Base-by-base conservation (phyloP, 2,888 invertebrate genomes). In the Drosophila anomalata region DNA sequence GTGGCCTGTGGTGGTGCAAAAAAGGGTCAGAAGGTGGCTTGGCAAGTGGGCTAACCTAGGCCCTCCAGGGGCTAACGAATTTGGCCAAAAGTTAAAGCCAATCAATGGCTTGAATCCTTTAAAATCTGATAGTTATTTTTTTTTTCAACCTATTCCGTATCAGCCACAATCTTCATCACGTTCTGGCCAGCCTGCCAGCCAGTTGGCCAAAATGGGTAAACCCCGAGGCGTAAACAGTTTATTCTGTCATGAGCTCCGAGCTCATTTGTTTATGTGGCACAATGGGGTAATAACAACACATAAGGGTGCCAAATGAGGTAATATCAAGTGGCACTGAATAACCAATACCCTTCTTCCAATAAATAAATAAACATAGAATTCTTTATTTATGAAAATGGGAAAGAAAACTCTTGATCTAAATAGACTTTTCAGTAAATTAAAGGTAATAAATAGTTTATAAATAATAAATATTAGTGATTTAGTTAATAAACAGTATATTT, bases 141-240 rank as follows among this genome's bases (percentile, higher is more conserved):
- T 4, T 42, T 33, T 36, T 20, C 36, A 12, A 26, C 26, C 29
- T 20, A 20, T 24, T 20, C 17, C 29, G 17, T 63, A 63, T 63
- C 63, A 29, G 63, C 17, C 44, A 31, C 50, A 57, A 75, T 76
- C 76, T 68, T 59, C 41, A 46, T 73, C 75, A 75, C 76, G 73
- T 75, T 75, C 55, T n/a, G 12, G 22, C 12, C 44, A 44, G 44
- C 47, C 42, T 31, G 26, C 6, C n/a, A n/a, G 36, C 36, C 36
- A 36, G 33, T 12, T 12, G 12, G 36, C 14, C 51, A 24, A 48
- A 39, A 22, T 51, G 66, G 77, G 76, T 39, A 75, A 77, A 63
- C 52, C 67, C 75, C 71, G 11, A 24, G 56, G 14, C 17, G 22
- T 29, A 22, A 63, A 51, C 41, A 24, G 24, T 57, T 44, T 65